phyloP scores from a whole-genome alignment of 2,797 vertebrate genomes.

The Mormyrops attenuatus region DNA sequence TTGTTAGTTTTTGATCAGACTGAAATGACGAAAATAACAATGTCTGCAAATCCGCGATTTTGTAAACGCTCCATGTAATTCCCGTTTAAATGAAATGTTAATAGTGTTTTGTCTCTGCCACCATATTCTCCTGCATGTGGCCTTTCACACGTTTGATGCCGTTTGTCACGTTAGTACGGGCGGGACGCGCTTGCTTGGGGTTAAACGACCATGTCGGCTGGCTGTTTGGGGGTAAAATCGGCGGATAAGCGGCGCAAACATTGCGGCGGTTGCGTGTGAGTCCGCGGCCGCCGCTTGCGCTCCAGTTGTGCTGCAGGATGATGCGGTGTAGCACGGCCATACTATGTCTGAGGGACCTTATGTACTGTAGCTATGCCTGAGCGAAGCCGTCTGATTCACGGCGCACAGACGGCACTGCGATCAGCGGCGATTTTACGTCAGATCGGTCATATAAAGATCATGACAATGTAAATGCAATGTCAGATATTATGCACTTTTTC shows the following conservation, averaged over 20 bases:
- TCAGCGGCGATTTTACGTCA: neutral
- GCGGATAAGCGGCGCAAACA: conserved; percentile 29
- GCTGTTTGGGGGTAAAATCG: neutral
- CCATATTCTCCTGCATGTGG: neutral
- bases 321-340: conserved; percentile 56
- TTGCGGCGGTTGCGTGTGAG: conserved; percentile 44
- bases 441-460: neutral
- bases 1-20: neutral
- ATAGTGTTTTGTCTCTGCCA: neutral
- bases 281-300: conserved; percentile 44
- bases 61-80: neutral
- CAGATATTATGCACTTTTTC: neutral
- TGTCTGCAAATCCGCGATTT: neutral
- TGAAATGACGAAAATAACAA: neutral
- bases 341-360: conserved; percentile 35
- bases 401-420: neutral
- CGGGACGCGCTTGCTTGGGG: neutral
- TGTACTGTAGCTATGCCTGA: neutral
- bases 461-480: neutral
- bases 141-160: neutral
- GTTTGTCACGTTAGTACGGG: neutral
- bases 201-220: neutral
- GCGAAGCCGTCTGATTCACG: neutral
- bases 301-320: conserved; percentile 57
- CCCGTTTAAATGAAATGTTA: neutral